phyloP scores from a whole-genome alignment of 1,140 invertebrate genomes.

The Gonatopus flavifemur region DNA sequence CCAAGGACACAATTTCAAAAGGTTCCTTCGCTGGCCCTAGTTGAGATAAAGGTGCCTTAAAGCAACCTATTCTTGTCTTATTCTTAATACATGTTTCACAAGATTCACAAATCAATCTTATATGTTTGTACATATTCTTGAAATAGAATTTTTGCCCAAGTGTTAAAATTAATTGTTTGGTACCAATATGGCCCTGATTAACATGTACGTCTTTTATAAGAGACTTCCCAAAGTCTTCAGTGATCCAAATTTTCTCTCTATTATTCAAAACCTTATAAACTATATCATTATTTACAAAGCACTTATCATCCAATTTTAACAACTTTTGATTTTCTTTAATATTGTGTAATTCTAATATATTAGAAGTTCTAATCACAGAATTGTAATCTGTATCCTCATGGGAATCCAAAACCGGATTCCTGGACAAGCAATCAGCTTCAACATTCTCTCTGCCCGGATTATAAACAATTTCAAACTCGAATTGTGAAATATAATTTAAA shows the following conservation, averaged over 20 bases:
- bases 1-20: neutral
- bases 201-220: neutral
- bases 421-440: neutral
- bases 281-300: neutral
- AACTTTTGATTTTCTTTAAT: neutral
- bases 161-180: too few relatives aligned
- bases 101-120: neutral
- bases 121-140: too few relatives aligned
- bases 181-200: neutral
- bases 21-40: neutral
- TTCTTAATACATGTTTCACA: neutral
- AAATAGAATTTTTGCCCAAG: too few relatives aligned
- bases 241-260: neutral
- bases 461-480: neutral
- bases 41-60: neutral
- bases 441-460: neutral
- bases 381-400: neutral
- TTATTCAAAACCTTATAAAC: neutral
- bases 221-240: neutral
- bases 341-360: conserved; percentile 4
- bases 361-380: neutral
- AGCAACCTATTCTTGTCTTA: neutral
- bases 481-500: neutral
- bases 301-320: neutral
- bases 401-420: neutral